Evolutionary conservation across 2,888 invertebrate genomes (phyloP), one percentile per base, ranked within the genome.

Genomic region (Leptopilina drosophilae): DNA sequence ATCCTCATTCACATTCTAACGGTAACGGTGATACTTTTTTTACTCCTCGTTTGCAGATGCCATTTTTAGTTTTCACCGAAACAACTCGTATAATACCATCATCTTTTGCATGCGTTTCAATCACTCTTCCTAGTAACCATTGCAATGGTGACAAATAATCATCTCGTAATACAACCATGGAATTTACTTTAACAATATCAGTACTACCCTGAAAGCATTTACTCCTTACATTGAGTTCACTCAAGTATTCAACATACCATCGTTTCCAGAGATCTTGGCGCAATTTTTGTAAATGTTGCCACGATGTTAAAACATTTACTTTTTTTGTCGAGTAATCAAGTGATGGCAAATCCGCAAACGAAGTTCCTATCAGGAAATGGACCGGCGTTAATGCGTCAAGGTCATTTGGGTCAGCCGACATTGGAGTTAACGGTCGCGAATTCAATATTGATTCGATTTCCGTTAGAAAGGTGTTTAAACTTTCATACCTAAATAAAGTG

Each of bases 401-500:
- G 59, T 82, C 84, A 33, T 84, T 83, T 3, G 84, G 84, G 33
- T 83, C 84, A 5, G 80, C 78, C 7, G 84, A 81, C 3, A 83
- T 42, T 5, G 82, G 79, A 9, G 56, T 56, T 1, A 56, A 12
- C 2, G 56, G 56, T 12, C 56, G 8, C 12, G 56, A 56, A 12
- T 56, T 56, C 56, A 56, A 56, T 6, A 56, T 56, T 11, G 56
- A 12, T 9, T 56, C 56, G 56, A 56, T 56, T 56, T 56, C 59
- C 5, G 84, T 40, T 5, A 82, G 81, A 8, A 84, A 77, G 0
- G 82, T 79, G 0, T 56, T 9, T 5, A 56, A 56, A 14, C 5
- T n/a, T 2, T 56, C 56, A 12, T 11, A 56, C 5, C 12, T 12
- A 56, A 56, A 56, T 9, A 56, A 56, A 12, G 56, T 56, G 12